Evolutionary conservation across 2,888 invertebrate genomes (phyloP).

Genomic region (Phyto melanocephala): DNA sequence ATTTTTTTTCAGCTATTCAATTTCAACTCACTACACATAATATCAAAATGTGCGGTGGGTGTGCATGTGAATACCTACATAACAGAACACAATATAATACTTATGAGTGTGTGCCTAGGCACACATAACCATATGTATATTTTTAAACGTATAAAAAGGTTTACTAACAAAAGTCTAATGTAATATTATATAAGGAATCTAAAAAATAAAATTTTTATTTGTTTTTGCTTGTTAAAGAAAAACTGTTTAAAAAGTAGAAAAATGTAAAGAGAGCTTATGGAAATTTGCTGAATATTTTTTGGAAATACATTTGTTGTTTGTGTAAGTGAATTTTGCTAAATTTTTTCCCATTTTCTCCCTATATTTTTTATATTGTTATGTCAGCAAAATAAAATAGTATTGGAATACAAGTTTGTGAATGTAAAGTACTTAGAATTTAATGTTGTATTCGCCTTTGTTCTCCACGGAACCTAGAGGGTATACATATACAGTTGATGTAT

Average conservation of each 20-base stretch:
- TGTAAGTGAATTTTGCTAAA: background rate
- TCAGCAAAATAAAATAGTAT: constrained; percentile 6
- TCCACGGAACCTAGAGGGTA: background rate
- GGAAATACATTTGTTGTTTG: background rate
- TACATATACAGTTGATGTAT: background rate
- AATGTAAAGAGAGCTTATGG: constrained; percentile 13
- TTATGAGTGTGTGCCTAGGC: background rate
- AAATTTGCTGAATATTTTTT: constrained; percentile 8
- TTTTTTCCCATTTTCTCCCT: background rate
- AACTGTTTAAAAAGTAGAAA: background rate
- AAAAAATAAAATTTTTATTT: background rate
- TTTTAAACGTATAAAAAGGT: background rate
- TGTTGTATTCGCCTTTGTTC: background rate
- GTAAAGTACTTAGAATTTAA: constrained; percentile 3
- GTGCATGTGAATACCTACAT: background rate
- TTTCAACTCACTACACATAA: no score
- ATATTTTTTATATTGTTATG: constrained; percentile 16
- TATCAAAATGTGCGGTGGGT: background rate
- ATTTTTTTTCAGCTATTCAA: no score
- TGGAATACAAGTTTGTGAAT: constrained; percentile 2
- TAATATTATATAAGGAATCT: background rate
- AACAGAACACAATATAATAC: background rate
- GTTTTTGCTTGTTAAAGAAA: background rate
- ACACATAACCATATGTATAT: background rate
- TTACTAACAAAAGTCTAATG: constrained; percentile 5